Evolutionary conservation across 1,140 invertebrate genomes (phyloP).

Genomic region (Thaumetopoea pityocampa): DNA sequence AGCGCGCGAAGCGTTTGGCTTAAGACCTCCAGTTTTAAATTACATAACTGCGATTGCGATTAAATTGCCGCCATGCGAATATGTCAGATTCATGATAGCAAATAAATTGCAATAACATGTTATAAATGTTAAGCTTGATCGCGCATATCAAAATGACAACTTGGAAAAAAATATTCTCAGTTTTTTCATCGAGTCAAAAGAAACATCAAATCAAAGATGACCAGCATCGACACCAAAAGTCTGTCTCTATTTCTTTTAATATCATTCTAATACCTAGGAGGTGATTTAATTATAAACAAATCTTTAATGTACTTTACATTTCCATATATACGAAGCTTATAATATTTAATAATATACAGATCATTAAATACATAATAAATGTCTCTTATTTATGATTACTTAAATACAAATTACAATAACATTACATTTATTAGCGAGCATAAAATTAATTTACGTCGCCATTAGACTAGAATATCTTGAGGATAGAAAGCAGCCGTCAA

Average conservation of each 20-base stretch:
- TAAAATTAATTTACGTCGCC: conserved; percentile 62
- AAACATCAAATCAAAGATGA: conserved; percentile 46
- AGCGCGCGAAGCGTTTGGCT: conserved; percentile 1
- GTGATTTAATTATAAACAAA: conserved; percentile 46
- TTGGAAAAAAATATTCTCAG: conserved; percentile 43
- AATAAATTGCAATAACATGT: too few relatives aligned
- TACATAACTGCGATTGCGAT: too few relatives aligned
- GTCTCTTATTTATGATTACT: conserved; percentile 63
- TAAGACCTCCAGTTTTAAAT: too few relatives aligned
- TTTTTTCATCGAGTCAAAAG: conserved; percentile 32
- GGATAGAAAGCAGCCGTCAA: conserved; percentile 68
- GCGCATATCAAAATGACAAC: conserved; percentile 2
- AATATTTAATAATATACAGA: conserved; percentile 61
- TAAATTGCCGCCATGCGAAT: too few relatives aligned
- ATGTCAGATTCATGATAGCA: too few relatives aligned
- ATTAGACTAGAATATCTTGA: conserved; percentile 74
- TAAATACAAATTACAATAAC: conserved; percentile 64
- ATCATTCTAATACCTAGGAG: conserved; percentile 55
- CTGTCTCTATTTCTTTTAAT: conserved; percentile 36
- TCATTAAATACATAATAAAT: conserved; percentile 60
- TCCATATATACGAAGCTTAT: conserved; percentile 50
- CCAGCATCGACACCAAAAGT: conserved; percentile 50
- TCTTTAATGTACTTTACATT: conserved; percentile 62
- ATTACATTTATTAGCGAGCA: conserved; percentile 71
- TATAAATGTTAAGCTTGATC: neutral